A percentile compares a stretch with the other conserved stretches of the same genome.
Conservation (phyloP, 2,797 vertebrate species). For the Neosalanx taihuensis region DNA sequence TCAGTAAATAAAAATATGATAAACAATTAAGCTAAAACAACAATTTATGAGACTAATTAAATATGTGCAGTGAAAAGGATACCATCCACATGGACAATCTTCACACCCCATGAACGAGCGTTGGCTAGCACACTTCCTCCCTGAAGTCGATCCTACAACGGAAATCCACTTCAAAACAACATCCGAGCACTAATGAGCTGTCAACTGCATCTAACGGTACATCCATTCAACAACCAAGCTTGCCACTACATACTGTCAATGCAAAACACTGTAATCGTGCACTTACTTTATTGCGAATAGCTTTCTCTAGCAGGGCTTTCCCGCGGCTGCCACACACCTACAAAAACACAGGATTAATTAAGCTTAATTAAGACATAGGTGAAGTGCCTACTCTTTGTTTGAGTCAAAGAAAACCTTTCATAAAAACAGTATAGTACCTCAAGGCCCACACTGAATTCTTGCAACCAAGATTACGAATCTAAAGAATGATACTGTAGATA, state of each 20-base stretch:
- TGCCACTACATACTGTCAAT: not conserved
- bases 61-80: slow-evolving; percentile 69
- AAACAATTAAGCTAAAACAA: not conserved
- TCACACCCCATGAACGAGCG: slow-evolving; percentile 82
- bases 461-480: not conserved
- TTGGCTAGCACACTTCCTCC: slow-evolving; percentile 73
- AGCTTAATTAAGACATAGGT: not conserved
- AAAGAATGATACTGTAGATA: not conserved
- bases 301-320: slow-evolving; percentile 85
- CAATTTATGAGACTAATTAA: no score
- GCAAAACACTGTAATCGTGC: not conserved
- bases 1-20: not conserved
- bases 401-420: not conserved
- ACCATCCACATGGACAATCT: slow-evolving; percentile 82
- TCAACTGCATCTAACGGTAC: not conserved
- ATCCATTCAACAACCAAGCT: not conserved
- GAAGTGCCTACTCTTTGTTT: not conserved
- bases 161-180: not conserved
- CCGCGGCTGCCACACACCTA: slow-evolving; percentile 82
- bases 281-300: slow-evolving; percentile 83
- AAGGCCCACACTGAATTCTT: not conserved
- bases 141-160: slow-evolving; percentile 70
- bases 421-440: not conserved
- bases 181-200: not conserved
- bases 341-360: not conserved